phyloP scores from a whole-genome alignment of 2,113 vertebrate species.

The Dipodomys merriami region DNA sequence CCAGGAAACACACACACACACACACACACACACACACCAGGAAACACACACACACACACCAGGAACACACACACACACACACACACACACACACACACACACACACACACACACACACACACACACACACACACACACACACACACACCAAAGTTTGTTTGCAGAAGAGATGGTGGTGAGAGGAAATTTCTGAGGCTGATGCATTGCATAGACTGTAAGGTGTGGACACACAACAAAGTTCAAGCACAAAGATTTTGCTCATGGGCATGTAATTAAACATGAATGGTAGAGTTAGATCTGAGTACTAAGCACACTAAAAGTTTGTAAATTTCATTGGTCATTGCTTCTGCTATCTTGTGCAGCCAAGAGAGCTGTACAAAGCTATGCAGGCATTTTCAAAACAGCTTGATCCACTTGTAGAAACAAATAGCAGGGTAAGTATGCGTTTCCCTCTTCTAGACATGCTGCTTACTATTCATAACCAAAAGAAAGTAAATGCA shows the following conservation, averaged over 20 bases:
- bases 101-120: too few relatives aligned
- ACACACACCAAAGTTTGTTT: not conserved
- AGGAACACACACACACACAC: too few relatives aligned
- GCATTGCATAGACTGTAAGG: not conserved
- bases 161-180: not conserved
- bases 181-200: not conserved
- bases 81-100: too few relatives aligned
- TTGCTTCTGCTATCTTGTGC: not conserved
- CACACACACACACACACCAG: too few relatives aligned
- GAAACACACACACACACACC: too few relatives aligned
- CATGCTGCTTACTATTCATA: not conserved
- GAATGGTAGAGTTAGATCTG: not conserved
- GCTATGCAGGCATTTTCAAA: not conserved
- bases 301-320: not conserved
- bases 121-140: too few relatives aligned
- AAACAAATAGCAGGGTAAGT: not conserved
- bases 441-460: not conserved
- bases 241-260: not conserved
- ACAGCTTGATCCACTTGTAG: not conserved
- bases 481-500: not conserved
- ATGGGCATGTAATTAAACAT: not conserved
- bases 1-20: too few relatives aligned
- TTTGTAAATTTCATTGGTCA: not conserved
- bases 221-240: not conserved
- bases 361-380: not conserved